phyloP scores from a whole-genome alignment of 2,113 vertebrate genomes.

The Emydura subglobosa region DNA sequence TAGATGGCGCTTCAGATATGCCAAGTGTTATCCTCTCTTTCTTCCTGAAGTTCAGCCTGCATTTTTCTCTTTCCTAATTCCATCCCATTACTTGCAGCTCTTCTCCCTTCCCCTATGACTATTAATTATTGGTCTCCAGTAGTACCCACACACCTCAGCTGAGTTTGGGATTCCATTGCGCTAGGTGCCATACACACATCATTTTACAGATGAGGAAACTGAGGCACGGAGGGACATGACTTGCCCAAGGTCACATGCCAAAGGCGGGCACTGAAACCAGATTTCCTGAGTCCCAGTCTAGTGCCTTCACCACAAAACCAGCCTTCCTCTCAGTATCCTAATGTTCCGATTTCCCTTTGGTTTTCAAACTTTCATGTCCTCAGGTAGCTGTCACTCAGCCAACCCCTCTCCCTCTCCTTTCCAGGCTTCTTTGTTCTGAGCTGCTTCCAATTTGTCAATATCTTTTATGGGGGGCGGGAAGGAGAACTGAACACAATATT shows the following conservation, averaged over 20 bases:
- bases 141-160: not conserved
- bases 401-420: accelerated
- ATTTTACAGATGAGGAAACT: not conserved
- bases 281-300: not conserved
- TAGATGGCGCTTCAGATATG: not conserved
- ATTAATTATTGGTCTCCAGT: not conserved
- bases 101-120: not conserved
- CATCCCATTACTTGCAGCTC: not conserved
- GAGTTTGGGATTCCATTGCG: too few relatives aligned
- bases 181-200: too few relatives aligned
- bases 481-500: not conserved
- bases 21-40: not conserved
- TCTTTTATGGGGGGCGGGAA: not conserved
- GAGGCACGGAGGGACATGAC: accelerated
- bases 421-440: accelerated
- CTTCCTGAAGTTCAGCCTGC: not conserved
- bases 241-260: not conserved
- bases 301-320: not conserved
- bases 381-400: not conserved
- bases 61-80: not conserved
- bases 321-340: not conserved
- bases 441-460: accelerated
- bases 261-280: accelerated
- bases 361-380: not conserved
- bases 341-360: not conserved